A percentile compares a stretch with the other conserved stretches of the same genome.
Conservation (phyloP, 2,797 vertebrate species). For the Heterohyrax brucei region DNA sequence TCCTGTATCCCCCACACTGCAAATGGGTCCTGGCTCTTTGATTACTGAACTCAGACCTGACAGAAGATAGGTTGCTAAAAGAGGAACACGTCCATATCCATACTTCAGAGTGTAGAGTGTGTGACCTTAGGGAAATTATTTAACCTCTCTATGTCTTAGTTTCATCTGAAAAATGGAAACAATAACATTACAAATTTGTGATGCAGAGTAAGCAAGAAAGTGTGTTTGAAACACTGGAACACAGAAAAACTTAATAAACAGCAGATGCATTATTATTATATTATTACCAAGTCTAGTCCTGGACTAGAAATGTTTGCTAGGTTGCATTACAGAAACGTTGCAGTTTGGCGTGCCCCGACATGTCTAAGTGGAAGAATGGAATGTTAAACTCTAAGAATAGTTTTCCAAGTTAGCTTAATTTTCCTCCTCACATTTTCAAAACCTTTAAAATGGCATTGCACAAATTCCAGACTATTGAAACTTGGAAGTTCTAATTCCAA, state of each 20-base stretch:
- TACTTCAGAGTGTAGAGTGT: not conserved
- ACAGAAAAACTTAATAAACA: not conserved
- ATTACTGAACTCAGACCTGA: not conserved
- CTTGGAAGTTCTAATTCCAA: not conserved
- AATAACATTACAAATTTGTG: not conserved
- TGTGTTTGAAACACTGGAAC: conserved; percentile 1
- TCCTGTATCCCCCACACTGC: not conserved
- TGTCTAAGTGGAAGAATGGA: not conserved
- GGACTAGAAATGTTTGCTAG: not conserved
- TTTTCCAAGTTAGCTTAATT: not conserved
- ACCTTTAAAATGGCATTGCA: not conserved
- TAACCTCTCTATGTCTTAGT: not conserved
- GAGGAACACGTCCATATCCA: no score
- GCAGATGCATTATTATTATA: not conserved
- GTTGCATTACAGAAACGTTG: not conserved
- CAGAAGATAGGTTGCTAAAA: not conserved
- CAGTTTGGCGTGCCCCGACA: not conserved
- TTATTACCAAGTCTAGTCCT: not conserved
- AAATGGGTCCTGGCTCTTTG: not conserved
- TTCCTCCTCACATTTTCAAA: not conserved
- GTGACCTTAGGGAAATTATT: not conserved
- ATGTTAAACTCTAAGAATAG: not conserved
- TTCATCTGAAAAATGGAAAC: not conserved
- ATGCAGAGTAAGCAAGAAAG: not conserved
- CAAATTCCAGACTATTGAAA: not conserved